These are phyloP conservation scores for Theonella swinhoei DNA, from an alignment of 37 sponge, comb jelly and placozoan genomes.

Conservation along the genomic window DNA sequence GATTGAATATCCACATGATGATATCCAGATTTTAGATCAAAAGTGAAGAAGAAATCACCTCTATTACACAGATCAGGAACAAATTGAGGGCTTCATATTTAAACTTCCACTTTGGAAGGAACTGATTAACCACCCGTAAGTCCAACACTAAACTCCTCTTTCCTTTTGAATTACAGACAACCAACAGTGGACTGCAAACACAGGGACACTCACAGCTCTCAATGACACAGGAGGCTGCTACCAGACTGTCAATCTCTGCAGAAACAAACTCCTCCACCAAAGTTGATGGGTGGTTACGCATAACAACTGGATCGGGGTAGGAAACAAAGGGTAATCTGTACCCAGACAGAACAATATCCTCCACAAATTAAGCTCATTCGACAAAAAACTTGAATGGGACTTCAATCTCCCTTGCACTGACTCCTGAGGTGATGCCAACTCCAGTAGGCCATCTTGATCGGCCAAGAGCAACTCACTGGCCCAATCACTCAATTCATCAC, in stretches of 20 bases:
- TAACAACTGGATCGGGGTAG: background rate
- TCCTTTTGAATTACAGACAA: background rate
- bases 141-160: background rate
- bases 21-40: constrained; percentile 43
- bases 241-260: background rate
- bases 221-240: background rate
- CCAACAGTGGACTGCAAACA: constrained; percentile 1
- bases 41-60: constrained; percentile 29
- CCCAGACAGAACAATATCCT: background rate
- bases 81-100: too few relatives aligned
- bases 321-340: background rate
- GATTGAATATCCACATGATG: constrained; percentile 29
- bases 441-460: too few relatives aligned
- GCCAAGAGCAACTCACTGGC: too few relatives aligned
- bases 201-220: background rate
- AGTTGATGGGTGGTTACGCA: background rate
- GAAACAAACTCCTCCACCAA: background rate
- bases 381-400: background rate
- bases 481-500: too few relatives aligned
- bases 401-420: background rate
- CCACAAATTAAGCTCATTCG: background rate
- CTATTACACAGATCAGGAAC: constrained; percentile 3
- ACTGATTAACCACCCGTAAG: background rate
- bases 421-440: background rate
- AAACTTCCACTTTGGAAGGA: background rate